phyloP scores from a whole-genome alignment of 2,888 invertebrate species.

The Heliothis peltigera region DNA sequence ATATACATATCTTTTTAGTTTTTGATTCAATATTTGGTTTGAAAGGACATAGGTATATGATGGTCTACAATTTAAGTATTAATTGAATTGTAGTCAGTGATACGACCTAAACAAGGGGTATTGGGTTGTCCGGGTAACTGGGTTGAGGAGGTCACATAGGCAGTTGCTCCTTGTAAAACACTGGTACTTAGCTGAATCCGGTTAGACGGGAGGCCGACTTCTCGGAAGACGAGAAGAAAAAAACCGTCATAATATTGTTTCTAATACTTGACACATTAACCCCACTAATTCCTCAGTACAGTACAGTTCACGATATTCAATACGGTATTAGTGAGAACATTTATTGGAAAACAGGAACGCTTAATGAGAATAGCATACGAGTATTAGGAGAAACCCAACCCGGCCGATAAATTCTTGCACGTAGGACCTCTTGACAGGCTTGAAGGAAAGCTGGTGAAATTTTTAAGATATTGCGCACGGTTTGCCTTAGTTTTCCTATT shows the following conservation, averaged over 20 bases:
- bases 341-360: constrained; percentile 54
- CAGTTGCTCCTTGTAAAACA: no score
- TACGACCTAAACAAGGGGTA: no score
- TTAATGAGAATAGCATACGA: constrained; percentile 62
- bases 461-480: constrained; percentile 46
- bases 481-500: background rate
- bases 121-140: no score
- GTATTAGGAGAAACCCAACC: constrained; percentile 32
- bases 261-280: background rate
- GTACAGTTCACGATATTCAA: constrained; percentile 11
- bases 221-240: no score
- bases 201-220: no score
- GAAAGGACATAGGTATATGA: constrained; percentile 10
- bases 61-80: no score
- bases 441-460: constrained; percentile 42
- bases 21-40: constrained; percentile 12
- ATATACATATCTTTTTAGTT: constrained; percentile 10
- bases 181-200: no score
- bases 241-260: no score
- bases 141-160: no score
- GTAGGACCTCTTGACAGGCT: constrained; percentile 55
- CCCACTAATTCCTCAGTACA: background rate
- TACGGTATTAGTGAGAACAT: constrained; percentile 26
- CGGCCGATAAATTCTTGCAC: constrained; percentile 59
- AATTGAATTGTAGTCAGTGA: no score